Conservation (phyloP, 2,888 invertebrate genomes). For the Camptogramma bilineatum region DNA sequence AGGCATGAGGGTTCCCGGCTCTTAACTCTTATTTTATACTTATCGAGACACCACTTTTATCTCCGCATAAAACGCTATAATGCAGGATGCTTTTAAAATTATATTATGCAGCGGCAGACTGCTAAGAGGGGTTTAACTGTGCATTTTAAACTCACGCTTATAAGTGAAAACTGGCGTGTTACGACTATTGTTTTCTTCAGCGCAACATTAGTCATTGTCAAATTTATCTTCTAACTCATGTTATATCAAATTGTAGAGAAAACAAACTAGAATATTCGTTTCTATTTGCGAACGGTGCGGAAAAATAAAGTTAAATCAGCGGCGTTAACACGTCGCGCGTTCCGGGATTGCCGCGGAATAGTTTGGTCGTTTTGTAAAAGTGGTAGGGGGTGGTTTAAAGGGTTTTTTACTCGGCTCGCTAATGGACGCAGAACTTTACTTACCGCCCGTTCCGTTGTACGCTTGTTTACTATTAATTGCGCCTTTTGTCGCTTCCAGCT, state of each 20-base stretch:
- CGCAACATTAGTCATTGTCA: slow-evolving; percentile 38
- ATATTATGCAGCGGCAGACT: slow-evolving; percentile 54
- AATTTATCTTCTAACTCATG: slow-evolving; percentile 27
- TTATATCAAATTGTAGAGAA: slow-evolving; percentile 25
- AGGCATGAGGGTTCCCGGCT: slow-evolving; percentile 49
- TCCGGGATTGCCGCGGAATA: slow-evolving; percentile 67
- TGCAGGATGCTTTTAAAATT: slow-evolving; percentile 72
- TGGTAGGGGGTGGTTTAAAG: slow-evolving; percentile 55
- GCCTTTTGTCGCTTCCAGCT: slow-evolving; percentile 76
- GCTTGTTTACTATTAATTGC: slow-evolving; percentile 80
- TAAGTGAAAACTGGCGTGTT: slow-evolving; percentile 40
- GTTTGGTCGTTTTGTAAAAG: slow-evolving; percentile 67
- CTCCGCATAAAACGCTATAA: slow-evolving; percentile 69
- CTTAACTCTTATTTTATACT: slow-evolving; percentile 70
- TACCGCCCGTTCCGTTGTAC: slow-evolving; percentile 62
- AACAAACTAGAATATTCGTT: slow-evolving; percentile 39
- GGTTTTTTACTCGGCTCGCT: slow-evolving; percentile 61
- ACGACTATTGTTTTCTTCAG: slow-evolving; percentile 39
- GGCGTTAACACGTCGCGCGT: slow-evolving; percentile 69
- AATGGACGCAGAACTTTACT: slow-evolving; percentile 73
- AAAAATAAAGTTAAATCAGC: slow-evolving; percentile 73
- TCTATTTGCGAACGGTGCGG: slow-evolving; percentile 53
- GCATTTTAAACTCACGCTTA: slow-evolving; percentile 47
- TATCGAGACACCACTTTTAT: slow-evolving; percentile 76
- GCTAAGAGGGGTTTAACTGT: slow-evolving; percentile 53